Evolutionary conservation across 2,113 vertebrate species (phyloP).

Genomic region (Campylorhamphus procurvoides): DNA sequence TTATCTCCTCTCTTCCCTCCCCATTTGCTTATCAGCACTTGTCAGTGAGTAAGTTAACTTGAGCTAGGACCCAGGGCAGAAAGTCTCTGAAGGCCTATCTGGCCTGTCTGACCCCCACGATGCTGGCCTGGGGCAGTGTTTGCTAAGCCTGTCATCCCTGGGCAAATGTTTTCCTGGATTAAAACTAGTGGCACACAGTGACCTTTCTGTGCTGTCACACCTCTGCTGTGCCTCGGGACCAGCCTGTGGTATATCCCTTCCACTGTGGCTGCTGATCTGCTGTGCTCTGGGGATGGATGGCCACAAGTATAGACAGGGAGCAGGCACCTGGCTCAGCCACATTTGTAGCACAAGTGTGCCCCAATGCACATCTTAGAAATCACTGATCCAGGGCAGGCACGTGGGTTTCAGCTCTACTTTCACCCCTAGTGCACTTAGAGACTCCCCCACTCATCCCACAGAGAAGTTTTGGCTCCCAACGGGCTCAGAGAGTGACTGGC

Average conservation of each 20-base stretch:
- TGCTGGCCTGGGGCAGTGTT: not conserved
- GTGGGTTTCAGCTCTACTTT: not conserved
- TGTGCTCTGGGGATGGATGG: not conserved
- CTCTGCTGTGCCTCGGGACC: not conserved
- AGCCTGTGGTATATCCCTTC: not conserved
- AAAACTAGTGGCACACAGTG: not conserved
- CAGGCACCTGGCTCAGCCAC: accelerated
- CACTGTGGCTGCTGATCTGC: not conserved
- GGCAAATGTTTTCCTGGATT: not conserved
- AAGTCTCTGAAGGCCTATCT: not conserved
- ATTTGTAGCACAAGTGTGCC: accelerated
- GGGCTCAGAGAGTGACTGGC: not conserved
- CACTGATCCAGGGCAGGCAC: not conserved
- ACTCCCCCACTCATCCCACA: accelerated
- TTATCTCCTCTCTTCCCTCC: not conserved
- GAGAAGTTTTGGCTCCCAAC: not conserved
- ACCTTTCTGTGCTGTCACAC: not conserved
- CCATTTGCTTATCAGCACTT: not conserved
- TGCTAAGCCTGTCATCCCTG: not conserved
- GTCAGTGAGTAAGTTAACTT: not conserved
- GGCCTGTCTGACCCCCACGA: accelerated
- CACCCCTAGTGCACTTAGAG: not conserved
- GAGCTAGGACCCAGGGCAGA: not conserved
- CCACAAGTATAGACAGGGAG: accelerated
- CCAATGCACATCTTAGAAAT: not conserved